Percentiles rank a stretch among this genome's conserved stretches.
Evolutionary conservation across 2,888 invertebrate species (phyloP).

Genomic region (Octonoba sinensis): DNA sequence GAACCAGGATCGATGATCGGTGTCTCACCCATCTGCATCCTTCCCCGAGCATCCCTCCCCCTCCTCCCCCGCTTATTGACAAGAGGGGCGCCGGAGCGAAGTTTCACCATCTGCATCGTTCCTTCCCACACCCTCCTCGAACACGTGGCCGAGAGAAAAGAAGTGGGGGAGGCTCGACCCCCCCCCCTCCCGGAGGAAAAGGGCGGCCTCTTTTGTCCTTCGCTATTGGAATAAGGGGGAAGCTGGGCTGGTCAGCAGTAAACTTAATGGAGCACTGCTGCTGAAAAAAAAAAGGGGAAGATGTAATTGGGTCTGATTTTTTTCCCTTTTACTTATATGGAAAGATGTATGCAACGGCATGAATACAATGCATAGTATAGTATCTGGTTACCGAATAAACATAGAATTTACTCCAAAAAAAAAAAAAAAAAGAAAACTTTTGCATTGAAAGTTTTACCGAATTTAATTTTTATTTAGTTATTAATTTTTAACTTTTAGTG

Average conservation of each 20-base stretch:
- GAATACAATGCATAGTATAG: too few relatives aligned
- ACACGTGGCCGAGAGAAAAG: conserved; percentile 29
- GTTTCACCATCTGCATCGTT: conserved; percentile 37
- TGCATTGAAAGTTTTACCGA: too few relatives aligned
- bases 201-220: conserved; percentile 17
- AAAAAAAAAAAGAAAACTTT: too few relatives aligned
- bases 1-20: conserved; percentile 44
- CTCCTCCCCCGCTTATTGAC: conserved; percentile 17
- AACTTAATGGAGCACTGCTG: conserved; percentile 13
- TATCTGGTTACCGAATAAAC: too few relatives aligned
- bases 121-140: conserved; percentile 13
- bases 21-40: conserved; percentile 50
- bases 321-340: too few relatives aligned
- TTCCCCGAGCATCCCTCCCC: conserved; percentile 22
- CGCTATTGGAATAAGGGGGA: conserved; percentile 19
- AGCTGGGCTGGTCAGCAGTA: conserved; percentile 32
- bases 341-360: too few relatives aligned
- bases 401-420: too few relatives aligned
- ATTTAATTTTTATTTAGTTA: too few relatives aligned
- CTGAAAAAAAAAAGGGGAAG: too few relatives aligned
- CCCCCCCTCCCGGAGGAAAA: not conserved
- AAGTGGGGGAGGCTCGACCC: not conserved
- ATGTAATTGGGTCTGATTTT: too few relatives aligned
- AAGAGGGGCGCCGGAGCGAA: conserved; percentile 10
- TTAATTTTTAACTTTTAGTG: too few relatives aligned